Evolutionary conservation across 2,888 invertebrate genomes (phyloP).

Genomic region (Escarpia spicata): DNA sequence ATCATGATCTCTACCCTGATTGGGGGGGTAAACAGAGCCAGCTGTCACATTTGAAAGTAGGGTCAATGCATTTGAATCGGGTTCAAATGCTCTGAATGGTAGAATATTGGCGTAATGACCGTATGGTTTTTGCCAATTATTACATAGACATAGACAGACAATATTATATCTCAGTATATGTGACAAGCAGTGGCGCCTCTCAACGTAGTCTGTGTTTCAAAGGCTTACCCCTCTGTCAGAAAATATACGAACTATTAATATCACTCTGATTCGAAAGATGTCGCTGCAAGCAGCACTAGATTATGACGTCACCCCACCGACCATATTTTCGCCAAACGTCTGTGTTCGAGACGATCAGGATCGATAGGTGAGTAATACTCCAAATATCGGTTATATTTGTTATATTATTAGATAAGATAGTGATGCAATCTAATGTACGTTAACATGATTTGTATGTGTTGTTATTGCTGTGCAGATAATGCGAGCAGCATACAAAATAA

Average conservation of each 20-base stretch:
- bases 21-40: no score
- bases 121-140: no score
- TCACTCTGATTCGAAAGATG: neutral
- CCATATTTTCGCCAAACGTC: constrained; percentile 16
- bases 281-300: neutral
- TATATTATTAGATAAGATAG: neutral
- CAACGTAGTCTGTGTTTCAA: neutral
- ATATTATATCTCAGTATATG: no score
- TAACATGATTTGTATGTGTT: neutral
- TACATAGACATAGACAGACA: no score
- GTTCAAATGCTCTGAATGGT: no score
- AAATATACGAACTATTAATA: neutral
- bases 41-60: no score
- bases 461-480: neutral
- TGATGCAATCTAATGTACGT: neutral
- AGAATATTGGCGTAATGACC: no score
- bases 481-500: neutral
- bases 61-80: no score
- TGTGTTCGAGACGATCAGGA: constrained; percentile 4
- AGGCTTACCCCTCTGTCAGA: neutral
- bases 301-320: constrained; percentile 3
- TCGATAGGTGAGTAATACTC: constrained; percentile 4
- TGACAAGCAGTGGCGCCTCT: no score
- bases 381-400: neutral
- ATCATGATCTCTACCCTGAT: no score